These are phyloP conservation scores for Dendroctonus ponderosae DNA, from an alignment of 1,140 invertebrate genomes.

Conservation along the genomic window DNA sequence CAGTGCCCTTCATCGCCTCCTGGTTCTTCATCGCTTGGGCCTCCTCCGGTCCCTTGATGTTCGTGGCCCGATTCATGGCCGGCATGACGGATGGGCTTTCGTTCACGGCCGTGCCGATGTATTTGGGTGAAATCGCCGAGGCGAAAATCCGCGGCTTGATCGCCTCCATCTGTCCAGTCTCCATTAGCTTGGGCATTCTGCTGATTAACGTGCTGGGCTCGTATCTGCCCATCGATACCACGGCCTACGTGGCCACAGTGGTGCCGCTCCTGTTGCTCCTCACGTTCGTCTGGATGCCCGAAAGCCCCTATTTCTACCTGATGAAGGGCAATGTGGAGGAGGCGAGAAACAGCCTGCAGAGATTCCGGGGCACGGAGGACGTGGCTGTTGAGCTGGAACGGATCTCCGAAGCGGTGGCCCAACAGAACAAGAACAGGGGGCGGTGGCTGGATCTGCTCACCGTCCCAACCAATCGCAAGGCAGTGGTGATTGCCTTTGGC, in stretches of 20 bases:
- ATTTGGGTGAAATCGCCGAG: conserved; percentile 65
- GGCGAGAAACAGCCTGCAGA: conserved; percentile 58
- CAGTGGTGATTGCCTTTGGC: conserved; percentile 61
- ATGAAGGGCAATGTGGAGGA: conserved; percentile 58
- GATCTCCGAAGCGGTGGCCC: conserved; percentile 58
- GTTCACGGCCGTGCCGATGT: conserved; percentile 63
- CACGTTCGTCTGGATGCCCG: conserved; percentile 55
- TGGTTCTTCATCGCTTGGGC: conserved; percentile 63
- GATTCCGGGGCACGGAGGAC: conserved; percentile 33
- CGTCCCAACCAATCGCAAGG: conserved; percentile 61
- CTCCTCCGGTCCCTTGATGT: conserved; percentile 48
- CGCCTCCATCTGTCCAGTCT: conserved; percentile 48
- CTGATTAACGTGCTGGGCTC: conserved; percentile 65
- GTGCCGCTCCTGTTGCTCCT: conserved; percentile 61
- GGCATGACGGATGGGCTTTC: conserved; percentile 67
- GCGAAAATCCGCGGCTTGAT: conserved; percentile 62
- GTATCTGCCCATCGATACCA: conserved; percentile 57
- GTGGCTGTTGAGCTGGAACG: conserved; percentile 56
- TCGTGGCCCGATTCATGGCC: conserved; percentile 52
- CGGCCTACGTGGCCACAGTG: conserved; percentile 58
- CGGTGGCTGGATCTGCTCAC: conserved; percentile 58
- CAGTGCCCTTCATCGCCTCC: conserved; percentile 60
- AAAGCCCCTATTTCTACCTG: conserved; percentile 60
- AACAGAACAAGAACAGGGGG: conserved; percentile 56
- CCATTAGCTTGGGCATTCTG: conserved; percentile 60